These are phyloP conservation scores for Stomatorhinus walkeri DNA, from an alignment of 2,797 vertebrate species.

Conservation along the genomic window DNA sequence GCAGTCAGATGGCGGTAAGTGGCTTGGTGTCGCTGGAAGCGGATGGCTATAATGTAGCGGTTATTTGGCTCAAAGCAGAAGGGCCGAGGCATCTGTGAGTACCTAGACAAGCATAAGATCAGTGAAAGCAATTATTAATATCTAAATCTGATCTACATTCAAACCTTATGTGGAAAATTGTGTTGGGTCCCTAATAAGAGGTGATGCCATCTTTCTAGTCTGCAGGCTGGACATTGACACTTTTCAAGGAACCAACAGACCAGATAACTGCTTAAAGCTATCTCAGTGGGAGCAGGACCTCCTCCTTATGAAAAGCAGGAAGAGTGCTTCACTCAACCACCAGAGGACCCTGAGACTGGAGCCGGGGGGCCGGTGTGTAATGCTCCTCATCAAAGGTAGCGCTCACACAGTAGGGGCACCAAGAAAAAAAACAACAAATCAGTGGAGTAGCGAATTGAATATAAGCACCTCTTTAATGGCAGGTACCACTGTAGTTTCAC, in stretches of 20 bases:
- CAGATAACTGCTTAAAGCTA: neutral
- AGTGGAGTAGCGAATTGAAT: neutral
- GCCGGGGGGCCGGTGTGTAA: neutral
- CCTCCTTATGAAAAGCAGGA: neutral
- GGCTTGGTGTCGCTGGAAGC: conserved; percentile 68
- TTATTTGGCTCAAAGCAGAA: conserved; percentile 83
- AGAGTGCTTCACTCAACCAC: neutral
- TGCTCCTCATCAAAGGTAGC: neutral
- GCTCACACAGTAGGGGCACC: neutral
- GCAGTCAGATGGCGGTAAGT: conserved; percentile 59
- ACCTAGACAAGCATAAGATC: conserved; percentile 44
- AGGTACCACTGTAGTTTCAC: neutral
- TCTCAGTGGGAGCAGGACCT: neutral
- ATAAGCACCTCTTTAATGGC: neutral
- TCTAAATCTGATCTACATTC: neutral
- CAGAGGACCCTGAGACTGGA: neutral
- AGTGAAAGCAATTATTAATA: neutral
- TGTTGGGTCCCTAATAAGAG: neutral
- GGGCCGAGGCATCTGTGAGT: conserved; percentile 67
- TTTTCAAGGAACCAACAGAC: neutral
- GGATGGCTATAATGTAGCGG: conserved; percentile 61
- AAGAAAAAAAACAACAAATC: neutral
- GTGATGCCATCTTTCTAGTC: neutral
- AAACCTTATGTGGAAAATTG: neutral
- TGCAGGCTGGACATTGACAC: neutral